Base-by-base conservation (phyloP, 2,113 vertebrate species). In the Notothenia rossii region DNA sequence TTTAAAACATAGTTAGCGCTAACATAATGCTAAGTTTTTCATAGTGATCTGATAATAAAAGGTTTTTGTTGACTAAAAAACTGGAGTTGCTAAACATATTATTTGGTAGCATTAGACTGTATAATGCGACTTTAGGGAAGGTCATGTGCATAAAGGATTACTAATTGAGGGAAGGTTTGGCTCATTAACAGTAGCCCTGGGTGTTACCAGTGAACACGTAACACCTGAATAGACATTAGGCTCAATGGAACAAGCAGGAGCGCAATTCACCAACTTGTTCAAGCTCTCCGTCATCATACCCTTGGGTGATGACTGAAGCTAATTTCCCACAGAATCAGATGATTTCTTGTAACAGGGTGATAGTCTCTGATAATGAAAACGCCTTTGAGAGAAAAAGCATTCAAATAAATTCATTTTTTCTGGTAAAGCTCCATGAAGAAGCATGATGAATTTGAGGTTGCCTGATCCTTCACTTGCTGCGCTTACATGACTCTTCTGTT, bases 401-500 rank as follows among this genome's bases (percentile, higher is more conserved):
- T 48, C 48, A 50, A 17, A 69, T 54, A 29, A 48, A 68, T 11
- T 54, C 51, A n/a, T 13, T 64, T 40, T 45, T 33, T 49, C 50
- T 49, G 7, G 61, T 75, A 55, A 71, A 40, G 1, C 43, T 33
- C 70, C 58, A 22, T 36, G 40, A 2, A 20, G 43, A 54, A 14
- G 50, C n/a, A 29, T 72, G 36, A 22, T 43, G 33, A 1, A 45
- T 48, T 64, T 59, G 11, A 65, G 53, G 22, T 18, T 5, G 18
- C 45, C 46, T 15, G 7, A 53, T 17, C 11, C 2, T n/a, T 17
- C 18, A 43, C 13, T 75, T 64, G 17, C 45, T 29, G 9, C 36
- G 25, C 63, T 81, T 78, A 82, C 75, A 70, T 66, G 64, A 83
- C 40, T 62, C 22, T 45, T 36, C 81, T 43, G 65, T 13, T 22